Evolutionary conservation across 2,113 vertebrate species (phyloP).

Genomic region (Zingel zingel): DNA sequence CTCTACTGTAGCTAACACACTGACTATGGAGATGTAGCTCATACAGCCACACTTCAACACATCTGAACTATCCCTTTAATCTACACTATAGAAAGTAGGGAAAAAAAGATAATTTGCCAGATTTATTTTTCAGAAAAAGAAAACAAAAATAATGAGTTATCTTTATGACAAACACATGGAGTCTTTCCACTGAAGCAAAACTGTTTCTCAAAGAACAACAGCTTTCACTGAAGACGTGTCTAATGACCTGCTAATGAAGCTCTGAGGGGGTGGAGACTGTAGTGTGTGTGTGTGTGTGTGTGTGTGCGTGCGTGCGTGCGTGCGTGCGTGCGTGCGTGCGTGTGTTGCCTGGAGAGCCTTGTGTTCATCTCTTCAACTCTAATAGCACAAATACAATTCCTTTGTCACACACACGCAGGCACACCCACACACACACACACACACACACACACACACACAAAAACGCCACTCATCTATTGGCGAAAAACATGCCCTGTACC

Average conservation of each 20-base stretch:
- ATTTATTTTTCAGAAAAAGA: too few relatives aligned
- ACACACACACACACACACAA: slow-evolving; percentile 20
- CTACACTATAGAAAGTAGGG: too few relatives aligned
- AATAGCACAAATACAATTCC: slow-evolving; percentile 55
- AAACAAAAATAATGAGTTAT: slow-evolving; percentile 39
- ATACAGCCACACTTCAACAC: too few relatives aligned
- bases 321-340: slow-evolving; percentile 21
- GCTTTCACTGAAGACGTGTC: slow-evolving; percentile 59
- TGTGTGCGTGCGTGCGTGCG: not conserved
- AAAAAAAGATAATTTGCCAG: too few relatives aligned
- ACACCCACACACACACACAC: slow-evolving; percentile 43
- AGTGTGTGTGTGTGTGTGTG: too few relatives aligned
- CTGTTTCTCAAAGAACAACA: slow-evolving; percentile 57
- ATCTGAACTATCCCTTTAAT: too few relatives aligned
- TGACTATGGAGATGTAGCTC: too few relatives aligned
- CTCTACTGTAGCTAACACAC: too few relatives aligned
- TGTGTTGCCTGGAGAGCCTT: slow-evolving; percentile 54
- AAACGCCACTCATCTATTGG: slow-evolving; percentile 57
- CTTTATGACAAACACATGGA: not conserved
- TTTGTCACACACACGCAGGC: slow-evolving; percentile 8
- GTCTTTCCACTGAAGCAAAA: slow-evolving; percentile 10
- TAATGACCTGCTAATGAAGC: slow-evolving; percentile 77
- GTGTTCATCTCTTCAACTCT: slow-evolving; percentile 51
- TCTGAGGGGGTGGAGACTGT: slow-evolving; percentile 54
- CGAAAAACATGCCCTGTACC: slow-evolving; percentile 67